phyloP scores from a whole-genome alignment of 2,797 vertebrate genomes.

The Semaprochilodus insignis region DNA sequence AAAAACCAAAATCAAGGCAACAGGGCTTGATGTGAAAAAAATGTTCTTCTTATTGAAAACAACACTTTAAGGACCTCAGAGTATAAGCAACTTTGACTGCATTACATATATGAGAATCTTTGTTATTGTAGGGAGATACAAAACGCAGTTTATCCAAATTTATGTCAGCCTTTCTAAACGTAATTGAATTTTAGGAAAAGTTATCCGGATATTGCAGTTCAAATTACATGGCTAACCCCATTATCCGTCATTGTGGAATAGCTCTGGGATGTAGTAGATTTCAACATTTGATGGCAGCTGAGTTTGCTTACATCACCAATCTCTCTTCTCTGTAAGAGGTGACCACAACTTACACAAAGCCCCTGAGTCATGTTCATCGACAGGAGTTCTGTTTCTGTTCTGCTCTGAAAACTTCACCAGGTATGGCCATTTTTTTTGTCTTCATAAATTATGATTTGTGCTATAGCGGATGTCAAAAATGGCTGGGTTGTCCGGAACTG shows the following conservation, averaged over 20 bases:
- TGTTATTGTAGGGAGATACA: background rate
- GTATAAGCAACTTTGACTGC: no score
- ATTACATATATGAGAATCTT: background rate
- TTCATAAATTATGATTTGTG: no score
- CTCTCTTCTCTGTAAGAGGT: background rate
- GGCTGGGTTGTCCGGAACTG: no score
- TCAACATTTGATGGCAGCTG: background rate
- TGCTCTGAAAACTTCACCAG: background rate
- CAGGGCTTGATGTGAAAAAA: no score
- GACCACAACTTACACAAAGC: background rate
- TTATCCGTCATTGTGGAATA: background rate
- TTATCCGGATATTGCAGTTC: slow-evolving; percentile 6
- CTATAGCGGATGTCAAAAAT: no score
- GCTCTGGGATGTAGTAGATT: background rate
- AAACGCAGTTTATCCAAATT: background rate
- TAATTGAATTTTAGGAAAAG: slow-evolving; percentile 6
- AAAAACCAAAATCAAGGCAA: no score
- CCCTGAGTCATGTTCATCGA: no score
- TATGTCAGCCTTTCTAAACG: background rate
- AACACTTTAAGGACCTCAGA: no score
- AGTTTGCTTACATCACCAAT: background rate
- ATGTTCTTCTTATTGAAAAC: no score
- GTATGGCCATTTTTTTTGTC: background rate
- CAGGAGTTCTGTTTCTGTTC: background rate
- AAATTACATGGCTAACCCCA: background rate